Evolutionary conservation across 2,797 vertebrate genomes (phyloP).

Genomic region (Crax fasciolata): DNA sequence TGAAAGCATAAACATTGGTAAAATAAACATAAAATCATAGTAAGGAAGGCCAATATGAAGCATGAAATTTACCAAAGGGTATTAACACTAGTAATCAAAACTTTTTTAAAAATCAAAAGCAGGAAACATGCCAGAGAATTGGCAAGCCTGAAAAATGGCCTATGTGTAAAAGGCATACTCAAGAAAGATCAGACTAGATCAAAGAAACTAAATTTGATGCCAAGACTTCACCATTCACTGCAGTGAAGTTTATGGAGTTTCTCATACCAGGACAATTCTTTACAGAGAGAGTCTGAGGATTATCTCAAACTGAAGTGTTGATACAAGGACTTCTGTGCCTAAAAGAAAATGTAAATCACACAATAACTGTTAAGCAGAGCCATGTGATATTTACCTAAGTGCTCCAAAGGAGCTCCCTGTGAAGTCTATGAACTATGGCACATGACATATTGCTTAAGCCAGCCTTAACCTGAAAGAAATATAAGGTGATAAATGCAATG

Average conservation of each 20-base stretch:
- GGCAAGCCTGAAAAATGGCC: neutral
- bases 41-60: neutral
- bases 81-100: constrained; percentile 34
- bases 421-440: neutral
- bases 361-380: constrained; percentile 37
- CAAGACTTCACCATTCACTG: neutral
- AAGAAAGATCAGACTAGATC: neutral
- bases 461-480: neutral
- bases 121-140: neutral
- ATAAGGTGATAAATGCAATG: constrained; percentile 20
- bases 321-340: constrained; percentile 45
- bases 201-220: neutral
- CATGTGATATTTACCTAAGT: constrained; percentile 58
- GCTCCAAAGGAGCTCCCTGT: constrained; percentile 7
- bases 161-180: neutral
- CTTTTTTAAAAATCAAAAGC: neutral
- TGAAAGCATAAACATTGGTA: neutral
- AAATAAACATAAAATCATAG: neutral
- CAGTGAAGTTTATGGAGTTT: constrained; percentile 28
- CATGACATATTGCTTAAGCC: constrained; percentile 21
- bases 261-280: neutral
- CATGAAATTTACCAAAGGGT: neutral
- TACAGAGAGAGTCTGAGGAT: constrained; percentile 13
- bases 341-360: constrained; percentile 43
- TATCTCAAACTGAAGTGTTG: constrained; percentile 55